Conservation (phyloP, 2,113 vertebrate species). For the pig (Sus scrofa) region DNA sequence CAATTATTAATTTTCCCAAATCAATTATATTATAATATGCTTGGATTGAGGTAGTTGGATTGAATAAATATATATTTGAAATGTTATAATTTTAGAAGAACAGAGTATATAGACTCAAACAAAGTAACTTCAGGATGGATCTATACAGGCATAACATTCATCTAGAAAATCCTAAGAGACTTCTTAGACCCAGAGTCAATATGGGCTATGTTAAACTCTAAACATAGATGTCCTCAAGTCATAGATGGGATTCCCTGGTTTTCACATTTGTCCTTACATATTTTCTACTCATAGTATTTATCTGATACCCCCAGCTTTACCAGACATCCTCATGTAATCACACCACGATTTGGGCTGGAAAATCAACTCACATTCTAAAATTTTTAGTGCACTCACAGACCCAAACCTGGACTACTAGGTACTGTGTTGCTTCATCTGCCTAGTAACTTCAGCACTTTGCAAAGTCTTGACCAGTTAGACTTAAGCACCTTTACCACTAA, state of each 20-base stretch:
- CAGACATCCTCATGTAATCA: neutral
- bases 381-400: neutral
- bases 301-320: neutral
- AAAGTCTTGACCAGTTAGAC: neutral
- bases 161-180: neutral
- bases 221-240: neutral
- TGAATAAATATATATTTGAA: neutral
- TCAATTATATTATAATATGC: neutral
- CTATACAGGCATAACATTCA: slow-evolving; percentile 15
- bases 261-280: neutral
- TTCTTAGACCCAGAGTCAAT: neutral
- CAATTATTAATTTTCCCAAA: neutral
- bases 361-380: neutral
- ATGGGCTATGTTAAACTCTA: neutral
- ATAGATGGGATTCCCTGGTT: neutral
- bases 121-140: neutral
- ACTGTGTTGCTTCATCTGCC: neutral
- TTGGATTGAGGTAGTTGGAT: neutral
- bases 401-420: neutral
- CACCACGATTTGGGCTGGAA: neutral
- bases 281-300: neutral
- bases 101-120: neutral
- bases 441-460: neutral
- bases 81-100: neutral
- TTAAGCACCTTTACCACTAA: neutral